Evolutionary conservation across 2,113 vertebrate species (phyloP).

Genomic region (Engystomops pustulosus): DNA sequence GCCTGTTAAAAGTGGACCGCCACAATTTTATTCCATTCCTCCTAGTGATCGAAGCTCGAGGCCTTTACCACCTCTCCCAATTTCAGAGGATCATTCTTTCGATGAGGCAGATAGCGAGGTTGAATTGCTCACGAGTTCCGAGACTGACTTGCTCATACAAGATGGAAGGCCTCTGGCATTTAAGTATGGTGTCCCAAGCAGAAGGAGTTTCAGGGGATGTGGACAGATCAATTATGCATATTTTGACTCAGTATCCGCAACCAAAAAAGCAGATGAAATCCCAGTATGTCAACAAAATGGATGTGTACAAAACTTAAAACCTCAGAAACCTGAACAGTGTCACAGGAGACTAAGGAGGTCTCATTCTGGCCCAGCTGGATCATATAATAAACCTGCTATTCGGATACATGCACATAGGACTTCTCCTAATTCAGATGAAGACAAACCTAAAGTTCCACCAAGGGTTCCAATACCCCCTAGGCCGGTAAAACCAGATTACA

Average conservation of each 20-base stretch:
- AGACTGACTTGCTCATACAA: conserved; percentile 85
- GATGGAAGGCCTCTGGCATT: conserved; percentile 73
- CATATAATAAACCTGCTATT: conserved; percentile 85
- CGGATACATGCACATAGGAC: conserved; percentile 71
- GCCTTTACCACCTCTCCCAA: conserved; percentile 90
- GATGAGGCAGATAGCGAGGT: conserved; percentile 91
- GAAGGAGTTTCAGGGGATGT: conserved; percentile 80
- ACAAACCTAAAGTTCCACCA: conserved; percentile 88
- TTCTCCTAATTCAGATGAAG: conserved; percentile 75
- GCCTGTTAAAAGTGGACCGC: conserved; percentile 67
- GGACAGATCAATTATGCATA: conserved; percentile 92
- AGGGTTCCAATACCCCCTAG: conserved; percentile 92
- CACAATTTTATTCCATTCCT: conserved; percentile 55
- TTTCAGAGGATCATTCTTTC: conserved; percentile 67
- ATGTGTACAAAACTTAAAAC: conserved; percentile 58
- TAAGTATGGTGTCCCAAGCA: conserved; percentile 70
- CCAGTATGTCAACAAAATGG: conserved; percentile 61
- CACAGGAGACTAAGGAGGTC: conserved; percentile 86
- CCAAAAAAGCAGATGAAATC: conserved; percentile 67
- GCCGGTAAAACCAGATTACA: conserved; percentile 81
- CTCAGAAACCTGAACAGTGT: conserved; percentile 74
- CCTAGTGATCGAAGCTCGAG: conserved; percentile 76
- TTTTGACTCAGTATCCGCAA: conserved; percentile 76
- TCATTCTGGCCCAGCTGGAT: conserved; percentile 91
- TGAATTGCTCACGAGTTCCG: conserved; percentile 88